Percentiles rank a stretch among this genome's conserved stretches.
Conservation (phyloP, 1,140 invertebrate genomes). For the Solenopsis fugax region DNA sequence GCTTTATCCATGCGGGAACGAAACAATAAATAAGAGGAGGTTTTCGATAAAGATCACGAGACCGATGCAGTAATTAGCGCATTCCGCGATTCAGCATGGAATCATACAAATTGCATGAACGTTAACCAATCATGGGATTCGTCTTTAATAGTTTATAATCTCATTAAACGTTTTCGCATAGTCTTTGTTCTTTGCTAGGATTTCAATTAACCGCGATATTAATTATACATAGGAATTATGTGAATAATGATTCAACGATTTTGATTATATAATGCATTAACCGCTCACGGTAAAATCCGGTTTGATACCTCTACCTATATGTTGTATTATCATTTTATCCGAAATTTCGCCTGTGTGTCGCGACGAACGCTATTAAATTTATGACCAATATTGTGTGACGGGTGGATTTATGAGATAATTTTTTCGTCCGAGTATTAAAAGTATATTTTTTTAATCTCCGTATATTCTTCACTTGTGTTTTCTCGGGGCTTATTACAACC, state of each 20-base stretch:
- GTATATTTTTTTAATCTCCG: background rate
- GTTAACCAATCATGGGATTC: constrained; percentile 58
- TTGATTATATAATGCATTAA: constrained; percentile 50
- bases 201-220: constrained; percentile 48
- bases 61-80: constrained; percentile 67
- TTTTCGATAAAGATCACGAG: constrained; percentile 63
- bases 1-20: constrained; percentile 28
- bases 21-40: constrained; percentile 12
- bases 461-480: background rate
- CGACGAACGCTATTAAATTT: constrained; percentile 30
- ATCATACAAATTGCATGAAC: constrained; percentile 66
- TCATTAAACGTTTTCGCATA: constrained; percentile 64
- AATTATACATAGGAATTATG: constrained; percentile 52
- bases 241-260: constrained; percentile 50
- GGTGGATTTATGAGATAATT: constrained; percentile 26
- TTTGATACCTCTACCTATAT: background rate
- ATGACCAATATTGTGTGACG: constrained; percentile 14
- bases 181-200: constrained; percentile 56
- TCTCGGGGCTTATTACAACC: background rate
- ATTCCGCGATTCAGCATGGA: constrained; percentile 21
- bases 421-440: background rate
- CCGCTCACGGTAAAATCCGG: constrained; percentile 14
- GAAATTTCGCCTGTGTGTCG: constrained; percentile 24
- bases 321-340: constrained; percentile 42
- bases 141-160: constrained; percentile 73